phyloP scores from a whole-genome alignment of 92 coral and sea anemone species.

The Paragorgia papillata region DNA sequence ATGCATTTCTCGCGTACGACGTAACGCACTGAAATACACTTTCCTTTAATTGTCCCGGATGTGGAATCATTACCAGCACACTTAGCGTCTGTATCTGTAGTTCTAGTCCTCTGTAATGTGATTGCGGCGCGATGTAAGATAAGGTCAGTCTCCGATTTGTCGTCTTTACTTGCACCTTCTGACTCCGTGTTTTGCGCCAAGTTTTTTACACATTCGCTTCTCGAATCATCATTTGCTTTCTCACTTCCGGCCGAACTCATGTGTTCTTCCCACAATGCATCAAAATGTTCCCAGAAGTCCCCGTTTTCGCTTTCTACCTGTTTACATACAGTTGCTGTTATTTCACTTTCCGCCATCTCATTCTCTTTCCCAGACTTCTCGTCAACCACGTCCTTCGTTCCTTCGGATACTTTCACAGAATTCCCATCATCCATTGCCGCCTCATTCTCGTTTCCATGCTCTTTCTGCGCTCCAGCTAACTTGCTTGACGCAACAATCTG shows the following conservation, averaged over 20 bases:
- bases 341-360: slow-evolving; percentile 20
- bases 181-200: neutral
- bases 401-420: neutral
- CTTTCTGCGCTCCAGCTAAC: neutral
- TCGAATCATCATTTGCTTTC: neutral
- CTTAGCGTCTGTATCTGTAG: neutral
- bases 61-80: neutral
- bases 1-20: slow-evolving; percentile 45
- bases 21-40: slow-evolving; percentile 25
- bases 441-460: slow-evolving; percentile 10
- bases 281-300: slow-evolving; percentile 33
- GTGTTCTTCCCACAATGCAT: slow-evolving; percentile 29
- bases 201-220: neutral
- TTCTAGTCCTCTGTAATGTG: neutral
- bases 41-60: slow-evolving; percentile 41
- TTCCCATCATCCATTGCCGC: slow-evolving; percentile 14
- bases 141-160: neutral
- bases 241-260: neutral
- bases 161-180: neutral
- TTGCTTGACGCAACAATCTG: slow-evolving; percentile 23
- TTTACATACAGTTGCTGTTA: slow-evolving; percentile 27
- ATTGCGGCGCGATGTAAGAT: neutral
- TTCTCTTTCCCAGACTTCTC: neutral
- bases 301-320: slow-evolving; percentile 29
- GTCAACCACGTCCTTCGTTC: neutral